These are phyloP conservation scores for Schrankia costaestrigalis DNA, from an alignment of 2,888 invertebrate species.

Conservation along the genomic window DNA sequence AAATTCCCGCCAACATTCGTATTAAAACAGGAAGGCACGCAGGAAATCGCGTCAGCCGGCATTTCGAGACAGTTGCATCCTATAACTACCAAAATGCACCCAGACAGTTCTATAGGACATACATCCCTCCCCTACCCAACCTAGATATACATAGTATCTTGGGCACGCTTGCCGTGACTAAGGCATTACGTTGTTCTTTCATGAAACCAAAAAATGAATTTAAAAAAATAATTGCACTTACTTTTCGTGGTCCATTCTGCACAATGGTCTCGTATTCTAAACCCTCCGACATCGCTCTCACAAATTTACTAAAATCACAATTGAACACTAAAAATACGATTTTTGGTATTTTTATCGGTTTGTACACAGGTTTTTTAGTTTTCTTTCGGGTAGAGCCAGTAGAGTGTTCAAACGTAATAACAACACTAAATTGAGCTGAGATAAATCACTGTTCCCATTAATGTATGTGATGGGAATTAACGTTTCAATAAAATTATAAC, in stretches of 20 bases:
- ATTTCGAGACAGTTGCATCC: conserved; percentile 46
- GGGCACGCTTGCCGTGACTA: conserved; percentile 26
- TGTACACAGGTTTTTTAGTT: conserved; percentile 36
- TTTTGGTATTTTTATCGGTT: conserved; percentile 51
- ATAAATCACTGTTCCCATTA: conserved; percentile 65
- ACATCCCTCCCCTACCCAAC: conserved; percentile 42
- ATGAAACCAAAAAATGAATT: conserved; percentile 13
- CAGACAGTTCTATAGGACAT: conserved; percentile 70
- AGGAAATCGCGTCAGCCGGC: conserved; percentile 58
- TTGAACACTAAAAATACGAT: conserved; percentile 49
- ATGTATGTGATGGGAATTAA: conserved; percentile 54
- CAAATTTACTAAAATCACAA: conserved; percentile 58
- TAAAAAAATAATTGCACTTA: conserved; percentile 55
- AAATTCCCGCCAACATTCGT: conserved; percentile 42
- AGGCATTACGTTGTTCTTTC: conserved; percentile 30
- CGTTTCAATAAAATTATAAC: conserved; percentile 50
- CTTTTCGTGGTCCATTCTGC: conserved; percentile 84
- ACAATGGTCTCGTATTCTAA: conserved; percentile 83
- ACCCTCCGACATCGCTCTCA: conserved; percentile 80
- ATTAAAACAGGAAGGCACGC: conserved; percentile 44
- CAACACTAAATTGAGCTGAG: conserved; percentile 51
- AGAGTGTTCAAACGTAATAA: conserved; percentile 41
- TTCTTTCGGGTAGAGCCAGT: conserved; percentile 33
- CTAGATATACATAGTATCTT: conserved; percentile 32
- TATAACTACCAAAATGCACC: conserved; percentile 61